A percentile compares a stretch with the other conserved stretches of the same genome.
Evolutionary conservation across 1,140 invertebrate genomes (phyloP).

Genomic region (Carcinoscorpius rotundicauda): DNA sequence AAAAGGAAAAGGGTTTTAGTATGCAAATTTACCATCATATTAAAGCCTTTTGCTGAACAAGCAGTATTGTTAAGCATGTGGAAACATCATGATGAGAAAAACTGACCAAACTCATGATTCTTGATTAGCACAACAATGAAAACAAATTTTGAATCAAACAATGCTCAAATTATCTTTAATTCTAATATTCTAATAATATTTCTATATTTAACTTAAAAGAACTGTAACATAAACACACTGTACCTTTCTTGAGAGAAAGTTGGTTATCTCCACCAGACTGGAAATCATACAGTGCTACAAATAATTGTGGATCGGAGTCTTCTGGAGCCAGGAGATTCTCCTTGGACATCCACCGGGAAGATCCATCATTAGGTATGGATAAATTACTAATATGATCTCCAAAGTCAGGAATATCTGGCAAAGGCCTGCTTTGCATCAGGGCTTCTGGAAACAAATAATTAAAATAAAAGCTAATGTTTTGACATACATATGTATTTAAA

Average conservation of each 20-base stretch:
- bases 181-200: too few species aligned
- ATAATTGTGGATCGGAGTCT: conserved; percentile 74
- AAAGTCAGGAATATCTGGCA: conserved; percentile 72
- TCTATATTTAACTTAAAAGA: background rate
- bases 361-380: conserved; percentile 24
- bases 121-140: too few species aligned
- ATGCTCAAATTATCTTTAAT: too few species aligned
- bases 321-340: conserved; percentile 70
- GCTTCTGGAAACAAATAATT: conserved; percentile 53
- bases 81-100: too few species aligned
- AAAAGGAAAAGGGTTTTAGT: too few species aligned
- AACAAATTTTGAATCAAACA: too few species aligned
- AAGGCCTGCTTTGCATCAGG: conserved; percentile 71
- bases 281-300: conserved; percentile 95
- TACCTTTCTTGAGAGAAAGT: conserved; percentile 90
- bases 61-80: too few species aligned
- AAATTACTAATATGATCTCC: conserved; percentile 41
- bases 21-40: too few species aligned
- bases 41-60: too few species aligned
- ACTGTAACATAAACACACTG: background rate
- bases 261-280: conserved; percentile 93
- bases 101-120: too few species aligned
- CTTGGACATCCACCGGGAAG: conserved; percentile 76
- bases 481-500: too few species aligned
- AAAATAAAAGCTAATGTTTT: background rate